phyloP scores from a whole-genome alignment of 2,113 vertebrate genomes.

The Indicator indicator region DNA sequence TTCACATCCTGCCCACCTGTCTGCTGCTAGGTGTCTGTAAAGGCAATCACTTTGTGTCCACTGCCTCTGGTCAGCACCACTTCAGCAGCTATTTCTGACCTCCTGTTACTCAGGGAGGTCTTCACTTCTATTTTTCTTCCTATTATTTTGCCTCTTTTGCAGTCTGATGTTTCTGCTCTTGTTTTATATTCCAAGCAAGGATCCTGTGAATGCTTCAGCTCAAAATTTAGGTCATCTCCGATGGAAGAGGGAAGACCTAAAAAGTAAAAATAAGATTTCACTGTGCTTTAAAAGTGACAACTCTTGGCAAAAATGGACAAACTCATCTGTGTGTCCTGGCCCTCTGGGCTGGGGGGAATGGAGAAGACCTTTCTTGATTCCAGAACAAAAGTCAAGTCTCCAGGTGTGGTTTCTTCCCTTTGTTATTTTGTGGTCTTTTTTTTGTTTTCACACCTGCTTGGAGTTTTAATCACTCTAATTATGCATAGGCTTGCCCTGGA shows the following conservation, averaged over 20 bases:
- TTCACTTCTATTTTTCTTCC: conserved; percentile 51
- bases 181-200: conserved; percentile 50
- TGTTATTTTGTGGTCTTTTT: not conserved
- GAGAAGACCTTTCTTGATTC: not conserved
- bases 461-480: conserved; percentile 58
- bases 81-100: conserved; percentile 47
- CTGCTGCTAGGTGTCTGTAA: not conserved
- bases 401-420: not conserved
- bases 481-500: conserved; percentile 57
- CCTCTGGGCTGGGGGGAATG: not conserved
- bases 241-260: conserved; percentile 38
- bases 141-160: conserved; percentile 49
- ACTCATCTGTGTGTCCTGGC: not conserved
- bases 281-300: conserved; percentile 35
- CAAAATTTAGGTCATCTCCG: conserved; percentile 65
- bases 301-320: not conserved
- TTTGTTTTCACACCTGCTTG: conserved; percentile 51
- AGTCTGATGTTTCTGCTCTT: conserved; percentile 50
- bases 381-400: not conserved
- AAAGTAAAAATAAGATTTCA: conserved; percentile 56
- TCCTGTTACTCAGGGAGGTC: conserved; percentile 29
- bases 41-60: conserved; percentile 1
- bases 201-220: conserved; percentile 40
- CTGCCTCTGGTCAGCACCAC: not conserved
- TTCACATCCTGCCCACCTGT: conserved; percentile 46